phyloP scores from a whole-genome alignment of 1,140 invertebrate species.

The Rhagoletis pomonella region DNA sequence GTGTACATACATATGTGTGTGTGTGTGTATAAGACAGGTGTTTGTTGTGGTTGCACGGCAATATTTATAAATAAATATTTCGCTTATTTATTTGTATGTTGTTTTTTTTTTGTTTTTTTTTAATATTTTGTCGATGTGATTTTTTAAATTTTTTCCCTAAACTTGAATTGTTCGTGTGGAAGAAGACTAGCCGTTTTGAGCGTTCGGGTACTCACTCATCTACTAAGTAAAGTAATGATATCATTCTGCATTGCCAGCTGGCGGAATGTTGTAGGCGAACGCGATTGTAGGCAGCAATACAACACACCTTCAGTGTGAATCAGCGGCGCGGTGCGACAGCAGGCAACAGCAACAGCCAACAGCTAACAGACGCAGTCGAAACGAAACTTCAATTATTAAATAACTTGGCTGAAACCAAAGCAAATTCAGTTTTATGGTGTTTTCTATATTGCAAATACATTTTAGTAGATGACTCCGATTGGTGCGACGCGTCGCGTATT shows the following conservation, averaged over 20 bases:
- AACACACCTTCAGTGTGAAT: constrained; percentile 19
- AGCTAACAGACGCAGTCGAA: not conserved
- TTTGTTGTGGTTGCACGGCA: constrained; percentile 46
- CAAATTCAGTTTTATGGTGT: not conserved
- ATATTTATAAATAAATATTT: constrained; percentile 52
- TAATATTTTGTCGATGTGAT: not conserved
- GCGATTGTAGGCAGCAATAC: not conserved
- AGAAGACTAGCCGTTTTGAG: not conserved
- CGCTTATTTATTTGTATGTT: constrained; percentile 26
- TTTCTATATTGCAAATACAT: not conserved
- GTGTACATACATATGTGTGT: not conserved
- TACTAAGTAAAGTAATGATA: constrained; percentile 41
- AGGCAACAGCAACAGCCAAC: not conserved
- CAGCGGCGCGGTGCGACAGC: constrained; percentile 4
- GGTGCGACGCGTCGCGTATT: constrained; percentile 34
- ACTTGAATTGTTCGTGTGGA: constrained; percentile 21
- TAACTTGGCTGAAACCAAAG: not conserved
- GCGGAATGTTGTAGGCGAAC: constrained; percentile 24
- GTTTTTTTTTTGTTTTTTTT: not conserved
- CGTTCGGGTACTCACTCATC: constrained; percentile 16
- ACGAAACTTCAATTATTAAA: not conserved
- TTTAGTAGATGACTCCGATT: not conserved
- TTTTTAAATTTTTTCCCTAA: not conserved
- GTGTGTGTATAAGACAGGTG: constrained; percentile 7
- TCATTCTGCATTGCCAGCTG: constrained; percentile 27